These are phyloP conservation scores for silkworm (Bombyx mori) DNA, from an alignment of 1,140 invertebrate species.

Conservation along the genomic window ASM3026992v2 NC_085118.1:11986001-11986500, in stretches of 20 bases:
- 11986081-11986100: slow-evolving; percentile 79
- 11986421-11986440: slow-evolving; percentile 74
- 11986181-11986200: slow-evolving; percentile 78
- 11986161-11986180: slow-evolving; percentile 75
- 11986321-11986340: slow-evolving; percentile 76
- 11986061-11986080: slow-evolving; percentile 78
- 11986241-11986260: not conserved
- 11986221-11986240: slow-evolving; percentile 83
- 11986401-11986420: slow-evolving; percentile 72
- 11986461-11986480: slow-evolving; percentile 75
- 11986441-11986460: slow-evolving; percentile 75
- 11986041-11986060: slow-evolving; percentile 79
- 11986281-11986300: not conserved
- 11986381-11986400: slow-evolving; percentile 74
- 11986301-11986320: slow-evolving; percentile 71
- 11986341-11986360: slow-evolving; percentile 77
- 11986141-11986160: slow-evolving; percentile 73
- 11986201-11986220: slow-evolving; percentile 88
- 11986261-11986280: not conserved
- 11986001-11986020: slow-evolving; percentile 80
- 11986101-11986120: slow-evolving; percentile 82
- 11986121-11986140: slow-evolving; percentile 74
- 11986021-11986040: slow-evolving; percentile 81
- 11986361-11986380: slow-evolving; percentile 76
- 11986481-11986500: slow-evolving; percentile 1